These are phyloP conservation scores for Tolypeutes matacus DNA, from an alignment of 2,797 vertebrate species.

Conservation along the genomic window DNA sequence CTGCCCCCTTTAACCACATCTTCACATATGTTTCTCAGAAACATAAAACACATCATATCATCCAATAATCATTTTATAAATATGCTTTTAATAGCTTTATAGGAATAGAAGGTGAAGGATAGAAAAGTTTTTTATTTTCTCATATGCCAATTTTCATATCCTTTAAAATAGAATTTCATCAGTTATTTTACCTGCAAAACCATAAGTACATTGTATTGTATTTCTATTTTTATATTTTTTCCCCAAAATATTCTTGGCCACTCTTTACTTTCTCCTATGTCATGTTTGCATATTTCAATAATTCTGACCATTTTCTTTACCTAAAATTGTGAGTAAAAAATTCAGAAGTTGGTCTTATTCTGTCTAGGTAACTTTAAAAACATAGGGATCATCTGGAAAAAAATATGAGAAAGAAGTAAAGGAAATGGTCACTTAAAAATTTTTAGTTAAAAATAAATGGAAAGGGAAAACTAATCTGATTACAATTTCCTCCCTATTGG, in stretches of 20 bases:
- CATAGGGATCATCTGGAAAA: not conserved
- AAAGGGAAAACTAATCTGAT: not conserved
- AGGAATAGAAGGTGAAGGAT: not conserved
- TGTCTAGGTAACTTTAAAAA: not conserved
- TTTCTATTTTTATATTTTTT: not conserved
- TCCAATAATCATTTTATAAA: not conserved
- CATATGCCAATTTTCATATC: not conserved
- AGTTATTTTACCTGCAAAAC: not conserved
- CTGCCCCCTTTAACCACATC: not conserved
- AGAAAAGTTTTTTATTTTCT: not conserved
- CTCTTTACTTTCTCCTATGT: not conserved
- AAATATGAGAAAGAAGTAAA: not conserved
- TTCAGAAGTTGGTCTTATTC: not conserved
- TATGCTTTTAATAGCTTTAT: not conserved
- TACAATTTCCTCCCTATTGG: not conserved
- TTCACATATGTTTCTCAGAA: not conserved
- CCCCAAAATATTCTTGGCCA: not conserved
- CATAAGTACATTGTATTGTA: not conserved
- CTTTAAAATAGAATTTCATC: not conserved
- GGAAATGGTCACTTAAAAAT: not conserved
- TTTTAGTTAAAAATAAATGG: not conserved
- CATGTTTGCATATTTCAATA: not conserved
- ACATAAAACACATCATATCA: not conserved
- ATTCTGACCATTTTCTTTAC: not conserved
- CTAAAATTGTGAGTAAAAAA: not conserved